Conservation (phyloP, 2,888 invertebrate species). For the Eucera pruinosa region DNA sequence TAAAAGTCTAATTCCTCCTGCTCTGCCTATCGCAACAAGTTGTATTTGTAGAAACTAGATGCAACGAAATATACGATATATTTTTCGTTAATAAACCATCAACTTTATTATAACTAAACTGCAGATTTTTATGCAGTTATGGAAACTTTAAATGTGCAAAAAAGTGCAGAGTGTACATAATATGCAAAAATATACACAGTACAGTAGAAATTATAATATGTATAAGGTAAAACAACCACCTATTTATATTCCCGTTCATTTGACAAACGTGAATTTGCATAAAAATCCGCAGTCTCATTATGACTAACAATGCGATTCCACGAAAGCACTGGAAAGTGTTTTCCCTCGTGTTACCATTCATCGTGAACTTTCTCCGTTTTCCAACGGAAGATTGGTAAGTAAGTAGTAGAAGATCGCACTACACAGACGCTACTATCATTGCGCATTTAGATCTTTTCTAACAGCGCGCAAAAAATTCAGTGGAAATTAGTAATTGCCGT, state of each 20-base stretch:
- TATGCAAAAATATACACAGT: too few species aligned
- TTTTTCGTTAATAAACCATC: conserved; percentile 43
- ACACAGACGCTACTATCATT: neutral
- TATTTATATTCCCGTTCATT: too few species aligned
- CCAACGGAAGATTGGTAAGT: neutral
- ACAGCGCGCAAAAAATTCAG: conserved; percentile 8
- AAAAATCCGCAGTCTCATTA: conserved; percentile 5
- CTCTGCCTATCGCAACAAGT: neutral
- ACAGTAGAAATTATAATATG: too few species aligned
- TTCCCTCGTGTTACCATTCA: neutral
- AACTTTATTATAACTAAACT: conserved; percentile 16
- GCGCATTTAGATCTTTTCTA: neutral
- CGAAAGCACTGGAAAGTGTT: neutral
- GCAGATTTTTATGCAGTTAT: too few species aligned
- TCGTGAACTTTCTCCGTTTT: conserved; percentile 8
- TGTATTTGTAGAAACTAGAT: conserved; percentile 27
- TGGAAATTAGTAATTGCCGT: conserved; percentile 49
- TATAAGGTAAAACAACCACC: too few species aligned
- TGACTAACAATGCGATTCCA: conserved; percentile 1
- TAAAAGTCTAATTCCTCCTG: neutral
- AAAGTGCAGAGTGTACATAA: too few species aligned
- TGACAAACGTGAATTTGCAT: too few species aligned
- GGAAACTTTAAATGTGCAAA: too few species aligned
- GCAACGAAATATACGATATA: conserved; percentile 49
- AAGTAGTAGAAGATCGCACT: neutral